A percentile compares a stretch with the other conserved stretches of the same genome.
phyloP scores from a whole-genome alignment of 2,888 invertebrate genomes.

The Polydrusus cervinus region DNA sequence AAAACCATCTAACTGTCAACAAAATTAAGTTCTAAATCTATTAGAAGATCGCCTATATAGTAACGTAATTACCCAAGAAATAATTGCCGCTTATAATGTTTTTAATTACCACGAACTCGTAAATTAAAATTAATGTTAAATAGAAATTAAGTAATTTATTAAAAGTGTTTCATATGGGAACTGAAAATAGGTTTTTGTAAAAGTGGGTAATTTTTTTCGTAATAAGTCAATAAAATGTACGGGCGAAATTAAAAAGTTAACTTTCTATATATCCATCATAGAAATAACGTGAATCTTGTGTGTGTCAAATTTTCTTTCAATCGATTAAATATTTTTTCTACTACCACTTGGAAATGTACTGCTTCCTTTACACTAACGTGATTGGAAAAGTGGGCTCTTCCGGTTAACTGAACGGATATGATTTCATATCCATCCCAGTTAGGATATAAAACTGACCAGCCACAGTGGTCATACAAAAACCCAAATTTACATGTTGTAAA shows the following conservation, averaged over 20 bases:
- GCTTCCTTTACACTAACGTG: too few species aligned
- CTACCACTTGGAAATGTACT: too few species aligned
- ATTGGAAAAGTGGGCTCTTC: too few species aligned
- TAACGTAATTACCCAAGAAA: constrained; percentile 43
- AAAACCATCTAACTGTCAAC: constrained; percentile 1
- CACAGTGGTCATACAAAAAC: too few species aligned
- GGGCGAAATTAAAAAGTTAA: neutral
- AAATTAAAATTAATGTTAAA: constrained; percentile 27
- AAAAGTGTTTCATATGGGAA: constrained; percentile 19
- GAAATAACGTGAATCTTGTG: too few species aligned
- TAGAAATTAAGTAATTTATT: constrained; percentile 29
- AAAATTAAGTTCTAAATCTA: constrained; percentile 36
- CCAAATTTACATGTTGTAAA: too few species aligned
- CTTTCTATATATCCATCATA: too few species aligned
- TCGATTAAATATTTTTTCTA: too few species aligned
- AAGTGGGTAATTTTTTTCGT: constrained; percentile 52
- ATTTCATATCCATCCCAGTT: too few species aligned
- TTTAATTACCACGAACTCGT: constrained; percentile 34
- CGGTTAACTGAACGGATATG: too few species aligned
- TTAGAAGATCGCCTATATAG: constrained; percentile 40
- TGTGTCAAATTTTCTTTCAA: too few species aligned
- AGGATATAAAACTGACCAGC: too few species aligned
- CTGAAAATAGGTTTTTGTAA: constrained; percentile 17
- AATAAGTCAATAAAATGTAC: neutral
- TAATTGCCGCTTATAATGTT: constrained; percentile 36